phyloP scores from a whole-genome alignment of 2,888 invertebrate genomes.

The Tolmerus cingulatus region DNA sequence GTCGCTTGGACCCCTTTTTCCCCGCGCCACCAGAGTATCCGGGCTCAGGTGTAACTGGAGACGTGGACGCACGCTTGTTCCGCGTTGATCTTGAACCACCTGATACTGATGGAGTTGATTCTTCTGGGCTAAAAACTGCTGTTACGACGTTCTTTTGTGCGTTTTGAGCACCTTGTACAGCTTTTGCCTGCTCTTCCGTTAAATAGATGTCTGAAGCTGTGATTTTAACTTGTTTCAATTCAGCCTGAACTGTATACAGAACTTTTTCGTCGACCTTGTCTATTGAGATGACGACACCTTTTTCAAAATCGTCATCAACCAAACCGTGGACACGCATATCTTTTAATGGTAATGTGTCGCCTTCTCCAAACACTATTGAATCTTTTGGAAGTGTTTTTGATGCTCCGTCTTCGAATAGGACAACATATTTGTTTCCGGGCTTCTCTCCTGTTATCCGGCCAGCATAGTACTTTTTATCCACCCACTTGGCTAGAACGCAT shows the following conservation, averaged over 20 bases:
- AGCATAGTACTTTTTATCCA: conserved; percentile 73
- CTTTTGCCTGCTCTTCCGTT: conserved; percentile 67
- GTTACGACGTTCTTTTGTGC: conserved; percentile 34
- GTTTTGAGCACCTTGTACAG: conserved; percentile 61
- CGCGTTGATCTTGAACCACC: conserved; percentile 49
- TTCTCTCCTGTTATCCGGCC: conserved; percentile 69
- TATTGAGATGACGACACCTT: conserved; percentile 64
- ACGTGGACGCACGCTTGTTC: conserved; percentile 49
- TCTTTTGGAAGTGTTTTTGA: conserved; percentile 69
- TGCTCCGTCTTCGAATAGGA: conserved; percentile 72
- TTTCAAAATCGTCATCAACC: conserved; percentile 67
- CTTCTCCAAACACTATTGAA: conserved; percentile 69
- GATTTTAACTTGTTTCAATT: conserved; percentile 65
- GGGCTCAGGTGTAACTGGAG: conserved; percentile 51
- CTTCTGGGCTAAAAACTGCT: neutral
- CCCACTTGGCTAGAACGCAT: conserved; percentile 72
- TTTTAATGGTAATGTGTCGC: conserved; percentile 64
- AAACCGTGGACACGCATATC: conserved; percentile 68
- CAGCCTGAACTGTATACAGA: conserved; percentile 51
- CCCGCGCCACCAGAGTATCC: conserved; percentile 51
- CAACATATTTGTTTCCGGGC: conserved; percentile 69
- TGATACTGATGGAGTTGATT: neutral
- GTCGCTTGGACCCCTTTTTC: conserved; percentile 50
- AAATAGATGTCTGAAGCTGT: conserved; percentile 67
- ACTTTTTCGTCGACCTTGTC: conserved; percentile 61